These are phyloP conservation scores for Zaprionus tsacasi DNA, from an alignment of 1,140 invertebrate species.

Conservation along the genomic window DNA sequence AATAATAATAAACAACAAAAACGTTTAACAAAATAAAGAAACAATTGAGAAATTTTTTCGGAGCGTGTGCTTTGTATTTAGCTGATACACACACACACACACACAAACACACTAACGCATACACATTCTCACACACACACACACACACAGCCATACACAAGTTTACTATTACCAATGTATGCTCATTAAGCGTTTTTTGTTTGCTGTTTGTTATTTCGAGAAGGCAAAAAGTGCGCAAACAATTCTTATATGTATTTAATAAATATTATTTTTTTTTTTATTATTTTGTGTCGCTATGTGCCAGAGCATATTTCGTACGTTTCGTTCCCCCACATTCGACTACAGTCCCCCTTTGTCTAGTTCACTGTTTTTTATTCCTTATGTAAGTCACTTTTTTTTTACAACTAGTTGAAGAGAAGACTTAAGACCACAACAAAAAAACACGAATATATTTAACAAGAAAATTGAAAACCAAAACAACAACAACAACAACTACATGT, in stretches of 20 bases:
- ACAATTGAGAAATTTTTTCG: slow-evolving; percentile 19
- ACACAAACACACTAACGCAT: slow-evolving; percentile 2
- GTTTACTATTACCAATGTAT: slow-evolving; percentile 5
- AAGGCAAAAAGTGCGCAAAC: slow-evolving; percentile 44
- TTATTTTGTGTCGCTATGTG: slow-evolving; percentile 20
- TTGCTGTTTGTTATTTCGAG: slow-evolving; percentile 34
- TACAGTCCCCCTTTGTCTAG: background rate
- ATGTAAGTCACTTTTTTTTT: slow-evolving; percentile 35
- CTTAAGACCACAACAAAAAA: slow-evolving; percentile 19
- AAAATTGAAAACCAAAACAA: slow-evolving; percentile 36
- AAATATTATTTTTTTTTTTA: background rate
- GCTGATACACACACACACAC: slow-evolving; percentile 21
- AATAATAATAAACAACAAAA: slow-evolving; percentile 40
- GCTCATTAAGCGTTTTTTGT: slow-evolving; percentile 22
- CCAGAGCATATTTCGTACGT: slow-evolving; percentile 9
- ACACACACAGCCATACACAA: slow-evolving; percentile 13
- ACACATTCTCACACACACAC: slow-evolving; percentile 1
- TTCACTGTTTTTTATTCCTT: slow-evolving; percentile 24
- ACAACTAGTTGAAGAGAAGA: slow-evolving; percentile 26
- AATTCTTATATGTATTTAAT: slow-evolving; percentile 23
- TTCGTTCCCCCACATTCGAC: background rate
- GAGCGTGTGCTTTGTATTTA: slow-evolving; percentile 47
- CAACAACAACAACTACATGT: slow-evolving; percentile 43
- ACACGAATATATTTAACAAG: slow-evolving; percentile 30
- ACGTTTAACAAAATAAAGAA: slow-evolving; percentile 15